phyloP scores from a whole-genome alignment of 2,113 vertebrate species.

The Dipodomys merriami region DNA sequence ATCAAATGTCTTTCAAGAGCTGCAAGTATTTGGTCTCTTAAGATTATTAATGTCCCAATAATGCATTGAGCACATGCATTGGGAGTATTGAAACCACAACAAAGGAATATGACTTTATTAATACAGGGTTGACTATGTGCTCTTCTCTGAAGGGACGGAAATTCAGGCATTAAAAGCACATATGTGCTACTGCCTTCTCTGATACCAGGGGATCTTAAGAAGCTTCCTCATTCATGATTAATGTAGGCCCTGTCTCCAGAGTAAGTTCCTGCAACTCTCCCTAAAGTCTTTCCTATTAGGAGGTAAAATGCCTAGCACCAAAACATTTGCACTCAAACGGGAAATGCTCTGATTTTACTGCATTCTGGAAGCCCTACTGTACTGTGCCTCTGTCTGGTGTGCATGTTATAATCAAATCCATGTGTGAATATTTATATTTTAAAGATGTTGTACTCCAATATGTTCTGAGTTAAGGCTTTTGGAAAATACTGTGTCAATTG shows the following conservation, averaged over 20 bases:
- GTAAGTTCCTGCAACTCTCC: background rate
- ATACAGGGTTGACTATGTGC: slow-evolving; percentile 47
- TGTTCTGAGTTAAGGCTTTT: slow-evolving; percentile 76
- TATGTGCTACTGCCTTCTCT: slow-evolving; percentile 20
- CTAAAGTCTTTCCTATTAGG: background rate
- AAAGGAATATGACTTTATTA: slow-evolving; percentile 66
- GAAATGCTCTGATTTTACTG: slow-evolving; percentile 41
- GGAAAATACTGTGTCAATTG: slow-evolving; percentile 65
- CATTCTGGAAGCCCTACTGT: slow-evolving; percentile 59
- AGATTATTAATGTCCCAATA: slow-evolving; percentile 64
- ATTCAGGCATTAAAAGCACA: slow-evolving; percentile 4
- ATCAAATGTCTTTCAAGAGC: slow-evolving; percentile 61
- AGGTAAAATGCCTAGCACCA: background rate
- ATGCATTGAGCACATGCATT: slow-evolving; percentile 32
- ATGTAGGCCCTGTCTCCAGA: background rate
- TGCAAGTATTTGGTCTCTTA: slow-evolving; percentile 54
- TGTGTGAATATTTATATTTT: slow-evolving; percentile 75
- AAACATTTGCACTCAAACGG: slow-evolving; percentile 21
- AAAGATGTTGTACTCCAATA: slow-evolving; percentile 74
- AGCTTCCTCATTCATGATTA: background rate
- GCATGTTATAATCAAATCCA: slow-evolving; percentile 74
- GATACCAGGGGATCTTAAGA: slow-evolving; percentile 21
- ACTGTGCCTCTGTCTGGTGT: slow-evolving; percentile 51
- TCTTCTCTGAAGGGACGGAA: slow-evolving; percentile 49
- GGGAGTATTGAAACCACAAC: slow-evolving; percentile 56